Conservation (phyloP, 2,888 invertebrate species). For the Eugnorisma glareosa region DNA sequence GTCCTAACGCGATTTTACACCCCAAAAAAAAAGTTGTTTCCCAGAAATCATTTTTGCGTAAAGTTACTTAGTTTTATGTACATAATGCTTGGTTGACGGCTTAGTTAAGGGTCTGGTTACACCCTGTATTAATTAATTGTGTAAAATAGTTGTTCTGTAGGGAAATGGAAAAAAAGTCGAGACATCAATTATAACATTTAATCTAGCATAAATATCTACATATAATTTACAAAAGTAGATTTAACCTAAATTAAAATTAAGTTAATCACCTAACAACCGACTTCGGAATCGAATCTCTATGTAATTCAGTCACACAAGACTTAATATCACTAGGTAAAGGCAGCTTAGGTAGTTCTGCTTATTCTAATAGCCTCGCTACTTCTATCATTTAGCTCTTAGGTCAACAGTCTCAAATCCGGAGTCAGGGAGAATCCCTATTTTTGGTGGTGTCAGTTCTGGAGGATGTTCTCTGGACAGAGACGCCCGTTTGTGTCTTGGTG, state of each 20-base stretch:
- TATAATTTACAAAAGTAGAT: slow-evolving; percentile 80
- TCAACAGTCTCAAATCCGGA: slow-evolving; percentile 89
- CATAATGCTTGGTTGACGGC: no score
- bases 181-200: slow-evolving; percentile 74
- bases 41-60: no score
- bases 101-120: no score
- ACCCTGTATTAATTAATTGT: no score
- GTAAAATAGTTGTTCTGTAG: neutral
- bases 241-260: slow-evolving; percentile 67
- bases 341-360: slow-evolving; percentile 62
- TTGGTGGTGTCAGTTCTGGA: slow-evolving; percentile 82
- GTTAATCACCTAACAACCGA: slow-evolving; percentile 63
- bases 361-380: slow-evolving; percentile 62
- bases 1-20: no score
- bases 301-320: slow-evolving; percentile 65
- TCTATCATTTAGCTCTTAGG: slow-evolving; percentile 80
- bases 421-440: slow-evolving; percentile 81
- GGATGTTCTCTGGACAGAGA: slow-evolving; percentile 84
- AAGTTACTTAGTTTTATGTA: no score
- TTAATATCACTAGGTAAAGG: slow-evolving; percentile 73
- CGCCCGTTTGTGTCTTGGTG: slow-evolving; percentile 84
- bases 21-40: no score
- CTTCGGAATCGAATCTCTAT: slow-evolving; percentile 59
- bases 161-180: slow-evolving; percentile 23
- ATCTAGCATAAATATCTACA: slow-evolving; percentile 80